A percentile compares a stretch with the other conserved stretches of the same genome.
Conservation (phyloP, 2,888 invertebrate species). For the Phaedon cochleariae region DNA sequence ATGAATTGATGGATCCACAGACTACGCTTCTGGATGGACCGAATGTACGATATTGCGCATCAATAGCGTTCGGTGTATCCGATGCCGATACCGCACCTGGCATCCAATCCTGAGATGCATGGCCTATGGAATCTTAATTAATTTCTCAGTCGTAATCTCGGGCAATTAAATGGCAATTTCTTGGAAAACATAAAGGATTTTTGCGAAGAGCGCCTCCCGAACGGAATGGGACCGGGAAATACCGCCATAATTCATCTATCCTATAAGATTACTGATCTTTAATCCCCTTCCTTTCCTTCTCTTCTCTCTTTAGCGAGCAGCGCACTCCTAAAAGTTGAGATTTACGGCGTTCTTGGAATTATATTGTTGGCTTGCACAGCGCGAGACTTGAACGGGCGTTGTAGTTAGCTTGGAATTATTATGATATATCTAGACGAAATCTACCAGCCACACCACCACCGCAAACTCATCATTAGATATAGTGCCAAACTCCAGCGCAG, state of each 20-base stretch:
- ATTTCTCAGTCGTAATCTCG: conserved; percentile 62
- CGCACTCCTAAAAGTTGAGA: conserved; percentile 74
- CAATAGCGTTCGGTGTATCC: conserved; percentile 31
- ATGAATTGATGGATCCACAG: too few species aligned
- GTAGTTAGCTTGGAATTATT: conserved; percentile 65
- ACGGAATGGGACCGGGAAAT: conserved; percentile 61
- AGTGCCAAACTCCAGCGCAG: conserved; percentile 11
- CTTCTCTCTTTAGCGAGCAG: conserved; percentile 64
- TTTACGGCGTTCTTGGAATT: conserved; percentile 74
- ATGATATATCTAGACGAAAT: conserved; percentile 65
- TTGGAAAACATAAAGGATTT: conserved; percentile 63
- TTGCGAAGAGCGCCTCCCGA: conserved; percentile 56
- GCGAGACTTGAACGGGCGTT: conserved; percentile 53
- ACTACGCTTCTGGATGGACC: conserved; percentile 32
- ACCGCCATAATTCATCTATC: conserved; percentile 74
- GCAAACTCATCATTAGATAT: conserved; percentile 58
- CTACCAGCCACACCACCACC: conserved; percentile 52
- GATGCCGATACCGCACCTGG: conserved; percentile 51
- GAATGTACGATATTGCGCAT: conserved; percentile 18
- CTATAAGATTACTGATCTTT: conserved; percentile 80
- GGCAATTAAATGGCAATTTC: conserved; percentile 63
- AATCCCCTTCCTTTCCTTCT: conserved; percentile 71
- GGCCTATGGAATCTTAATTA: conserved; percentile 64
- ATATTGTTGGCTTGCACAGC: conserved; percentile 68
- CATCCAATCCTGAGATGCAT: conserved; percentile 60